A percentile compares a stretch with the other conserved stretches of the same genome.
Conservation (phyloP, 2,113 vertebrate species). For the zebrafish (Danio rerio) region GRCz12tu NC_133180.1:31695001-31695500, state of each 20-base stretch:
- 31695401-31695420: constrained; percentile 86
- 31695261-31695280: constrained; percentile 88
- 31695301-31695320: constrained; percentile 94
- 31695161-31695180: neutral
- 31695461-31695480: constrained; percentile 91
- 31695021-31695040: constrained; percentile 91
- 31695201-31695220: neutral
- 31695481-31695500: constrained; percentile 93
- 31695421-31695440: constrained; percentile 82
- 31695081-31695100: constrained; percentile 91
- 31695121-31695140: neutral
- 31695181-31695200: neutral
- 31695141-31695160: neutral
- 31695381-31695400: constrained; percentile 85
- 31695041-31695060: constrained; percentile 96
- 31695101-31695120: constrained; percentile 69
- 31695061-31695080: constrained; percentile 93
- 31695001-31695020: constrained; percentile 78
- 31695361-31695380: constrained; percentile 87
- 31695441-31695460: constrained; percentile 73
- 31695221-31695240: constrained; percentile 62
- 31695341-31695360: constrained; percentile 92
- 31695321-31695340: constrained; percentile 95
- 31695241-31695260: constrained; percentile 79
- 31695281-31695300: constrained; percentile 92